phyloP scores from a whole-genome alignment of 2,113 vertebrate species.

The Prionailurus viverrinus region DNA sequence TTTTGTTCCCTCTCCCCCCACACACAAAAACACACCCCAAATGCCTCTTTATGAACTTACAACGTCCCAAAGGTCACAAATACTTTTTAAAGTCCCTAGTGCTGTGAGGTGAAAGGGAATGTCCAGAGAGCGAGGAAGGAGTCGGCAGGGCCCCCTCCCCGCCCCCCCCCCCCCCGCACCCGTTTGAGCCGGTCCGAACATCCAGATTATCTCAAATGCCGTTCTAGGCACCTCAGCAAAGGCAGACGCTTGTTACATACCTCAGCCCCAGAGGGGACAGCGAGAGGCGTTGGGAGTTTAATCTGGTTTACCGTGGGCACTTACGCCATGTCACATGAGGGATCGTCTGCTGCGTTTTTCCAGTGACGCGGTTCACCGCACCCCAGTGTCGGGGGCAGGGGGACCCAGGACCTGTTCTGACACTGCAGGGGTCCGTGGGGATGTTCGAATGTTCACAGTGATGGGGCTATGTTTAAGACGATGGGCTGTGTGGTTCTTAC shows the following conservation, averaged over 20 bases:
- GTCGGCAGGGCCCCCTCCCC: background rate
- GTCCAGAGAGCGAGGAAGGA: no score
- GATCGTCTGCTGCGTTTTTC: accelerated
- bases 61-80: background rate
- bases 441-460: accelerated
- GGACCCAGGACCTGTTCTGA: background rate
- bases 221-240: accelerated
- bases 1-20: accelerated
- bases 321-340: accelerated
- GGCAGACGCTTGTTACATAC: background rate
- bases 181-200: accelerated
- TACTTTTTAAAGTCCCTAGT: background rate
- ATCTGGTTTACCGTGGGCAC: accelerated
- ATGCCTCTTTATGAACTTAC: background rate
- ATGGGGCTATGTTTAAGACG: accelerated
- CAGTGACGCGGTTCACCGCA: accelerated
- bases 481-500: accelerated
- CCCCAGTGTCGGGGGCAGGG: background rate
- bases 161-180: no score
- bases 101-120: background rate
- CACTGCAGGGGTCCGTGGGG: accelerated
- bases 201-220: accelerated
- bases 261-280: accelerated
- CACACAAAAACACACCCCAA: background rate
- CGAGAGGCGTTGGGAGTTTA: accelerated